Base-by-base conservation (phyloP, 2,888 invertebrate genomes). In the Xanthorhoe designata region DNA sequence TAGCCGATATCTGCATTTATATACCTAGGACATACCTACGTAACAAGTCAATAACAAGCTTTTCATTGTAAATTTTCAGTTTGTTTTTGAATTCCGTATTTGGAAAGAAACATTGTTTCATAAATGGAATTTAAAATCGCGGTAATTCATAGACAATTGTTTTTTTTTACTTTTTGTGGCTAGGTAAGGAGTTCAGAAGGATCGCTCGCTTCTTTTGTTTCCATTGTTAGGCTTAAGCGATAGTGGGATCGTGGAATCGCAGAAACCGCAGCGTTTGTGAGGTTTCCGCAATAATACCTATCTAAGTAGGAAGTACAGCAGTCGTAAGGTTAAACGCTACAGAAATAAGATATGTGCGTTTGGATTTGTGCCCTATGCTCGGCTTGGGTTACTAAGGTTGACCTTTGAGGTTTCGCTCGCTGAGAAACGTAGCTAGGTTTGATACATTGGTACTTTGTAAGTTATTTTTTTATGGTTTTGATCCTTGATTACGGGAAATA, bases 261-360 rank as follows among this genome's bases (percentile, higher is more conserved):
- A 88, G 90, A 90, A 89, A 92, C 93, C 92, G 82, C 92, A 91
- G 79, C 86, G 83, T 80, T 94, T 88, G 83, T 86, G 75, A 73
- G 94, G 93, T 85, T 94, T 94, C 94, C 72, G 84, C 83, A 94
- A 87, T 90, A 89, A 86, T 88, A 84, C 84, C 81, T 83, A 82
- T 86, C 85, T 78, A 88, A 90, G 91, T 91, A 86, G 92, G 91
- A 91, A 92, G 87, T 86, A 84, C 71, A 77, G 87, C 90, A 89
- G 87, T 89, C 89, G 87, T 92, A 91, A 93, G 94, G 94, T 94
- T 94, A 94, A 94, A 92, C 85, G 89, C 87, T 90, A 87, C 81
- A 92, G 94, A 92, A 94, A 94, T 89, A 90, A 94, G 94, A 94
- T 94, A 94, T 90, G 84, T 83, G 83, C 78, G 81, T 82, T 80